A percentile compares a stretch with the other conserved stretches of the same genome.
These are phyloP conservation scores for Cyclargus thomasi DNA, from an alignment of 1,140 invertebrate genomes.

Conservation along the genomic window DNA sequence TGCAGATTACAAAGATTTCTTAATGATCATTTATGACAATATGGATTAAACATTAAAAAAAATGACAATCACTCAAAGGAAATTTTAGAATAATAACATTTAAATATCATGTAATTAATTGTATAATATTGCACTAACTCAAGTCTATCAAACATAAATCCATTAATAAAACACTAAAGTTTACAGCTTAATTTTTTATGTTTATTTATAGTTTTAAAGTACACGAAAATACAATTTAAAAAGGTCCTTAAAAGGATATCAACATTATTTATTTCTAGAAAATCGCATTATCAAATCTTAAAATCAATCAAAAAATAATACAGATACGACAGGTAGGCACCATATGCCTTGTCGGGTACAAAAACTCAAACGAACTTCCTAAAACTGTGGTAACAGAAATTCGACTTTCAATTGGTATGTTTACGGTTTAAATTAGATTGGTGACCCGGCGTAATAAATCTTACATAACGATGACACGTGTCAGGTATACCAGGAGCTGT, in stretches of 20 bases:
- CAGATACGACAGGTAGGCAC: conserved; percentile 63
- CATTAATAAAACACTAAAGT: background rate
- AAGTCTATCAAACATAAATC: background rate
- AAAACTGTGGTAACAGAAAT: conserved; percentile 16
- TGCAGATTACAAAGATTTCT: too few species aligned
- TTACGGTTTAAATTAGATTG: conserved; percentile 29
- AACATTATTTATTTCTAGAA: background rate
- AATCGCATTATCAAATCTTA: conserved; percentile 42
- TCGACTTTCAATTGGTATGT: conserved; percentile 22
- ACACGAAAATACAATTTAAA: conserved; percentile 1
- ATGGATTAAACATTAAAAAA: too few species aligned
- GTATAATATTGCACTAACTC: too few species aligned
- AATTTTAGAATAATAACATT: too few species aligned
- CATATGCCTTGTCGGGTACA: conserved; percentile 33
- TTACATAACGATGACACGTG: conserved; percentile 56
- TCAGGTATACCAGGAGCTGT: conserved; percentile 60
- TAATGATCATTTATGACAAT: too few species aligned
- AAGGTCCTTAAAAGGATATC: background rate
- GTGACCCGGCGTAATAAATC: conserved; percentile 39
- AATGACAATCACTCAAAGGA: too few species aligned
- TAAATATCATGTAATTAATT: too few species aligned
- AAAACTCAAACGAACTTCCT: conserved; percentile 37
- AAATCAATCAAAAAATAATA: conserved; percentile 57
- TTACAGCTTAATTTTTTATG: background rate
- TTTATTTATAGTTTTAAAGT: background rate